A percentile compares a stretch with the other conserved stretches of the same genome.
Evolutionary conservation across 2,797 vertebrate species (phyloP).

Genomic region (Echeneis naucrates): DNA sequence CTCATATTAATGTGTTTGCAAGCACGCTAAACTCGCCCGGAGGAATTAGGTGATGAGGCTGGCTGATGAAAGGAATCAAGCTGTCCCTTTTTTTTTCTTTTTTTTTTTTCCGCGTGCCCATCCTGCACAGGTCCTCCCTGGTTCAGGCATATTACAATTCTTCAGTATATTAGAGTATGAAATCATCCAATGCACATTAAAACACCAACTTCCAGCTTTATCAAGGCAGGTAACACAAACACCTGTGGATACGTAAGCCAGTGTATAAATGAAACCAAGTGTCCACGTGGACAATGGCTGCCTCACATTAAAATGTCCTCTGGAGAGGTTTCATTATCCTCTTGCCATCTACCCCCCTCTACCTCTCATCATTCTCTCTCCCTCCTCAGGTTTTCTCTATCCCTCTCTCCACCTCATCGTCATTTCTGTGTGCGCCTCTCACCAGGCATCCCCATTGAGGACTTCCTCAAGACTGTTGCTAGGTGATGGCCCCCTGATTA

Average conservation of each 20-base stretch:
- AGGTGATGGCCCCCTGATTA: slow-evolving; percentile 94
- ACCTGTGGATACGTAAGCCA: slow-evolving; percentile 59
- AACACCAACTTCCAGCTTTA: slow-evolving; percentile 34
- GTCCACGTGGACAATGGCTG: slow-evolving; percentile 32
- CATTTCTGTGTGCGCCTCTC: slow-evolving; percentile 74
- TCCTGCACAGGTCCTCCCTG: slow-evolving; percentile 49
- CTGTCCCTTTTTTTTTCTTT: slow-evolving; percentile 42
- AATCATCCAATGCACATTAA: slow-evolving; percentile 31
- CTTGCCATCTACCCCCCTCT: slow-evolving; percentile 64
- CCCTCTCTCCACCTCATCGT: slow-evolving; percentile 58
- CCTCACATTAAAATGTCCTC: slow-evolving; percentile 58
- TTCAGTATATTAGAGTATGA: slow-evolving; percentile 31
- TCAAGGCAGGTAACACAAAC: slow-evolving; percentile 13
- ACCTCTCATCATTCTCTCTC: slow-evolving; percentile 60
- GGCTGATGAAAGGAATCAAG: slow-evolving; percentile 72
- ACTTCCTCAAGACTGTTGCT: slow-evolving; percentile 89
- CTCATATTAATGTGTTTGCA: slow-evolving; percentile 79
- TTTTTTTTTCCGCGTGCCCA: slow-evolving; percentile 43
- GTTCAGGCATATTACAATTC: slow-evolving; percentile 47
- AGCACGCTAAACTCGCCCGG: slow-evolving; percentile 63
- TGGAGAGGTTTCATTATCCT: slow-evolving; percentile 72
- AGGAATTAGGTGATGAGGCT: slow-evolving; percentile 64
- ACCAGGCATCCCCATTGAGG: slow-evolving; percentile 87
- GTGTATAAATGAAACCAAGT: slow-evolving; percentile 28
- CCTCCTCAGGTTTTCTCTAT: slow-evolving; percentile 48